A percentile compares a stretch with the other conserved stretches of the same genome.
phyloP scores from a whole-genome alignment of 2,113 vertebrate genomes.

The Atlantisia rogersi region DNA sequence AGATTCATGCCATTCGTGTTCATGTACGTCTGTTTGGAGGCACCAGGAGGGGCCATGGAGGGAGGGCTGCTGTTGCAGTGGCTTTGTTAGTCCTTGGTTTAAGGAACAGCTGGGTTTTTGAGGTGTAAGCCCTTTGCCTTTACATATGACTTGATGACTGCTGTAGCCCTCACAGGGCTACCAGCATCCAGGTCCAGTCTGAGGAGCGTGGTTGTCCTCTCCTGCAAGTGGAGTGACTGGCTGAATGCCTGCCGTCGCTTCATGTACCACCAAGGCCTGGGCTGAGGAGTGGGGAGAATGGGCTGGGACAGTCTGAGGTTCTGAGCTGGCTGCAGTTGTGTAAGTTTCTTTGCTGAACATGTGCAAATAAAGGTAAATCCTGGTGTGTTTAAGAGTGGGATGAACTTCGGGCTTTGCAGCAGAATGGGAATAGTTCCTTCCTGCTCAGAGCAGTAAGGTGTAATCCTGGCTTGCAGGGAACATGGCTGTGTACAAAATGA shows the following conservation, averaged over 20 bases:
- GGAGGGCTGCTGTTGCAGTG: not conserved
- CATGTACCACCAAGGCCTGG: not conserved
- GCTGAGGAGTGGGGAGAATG: not conserved
- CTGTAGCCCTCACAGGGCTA: not conserved
- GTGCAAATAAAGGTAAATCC: not conserved
- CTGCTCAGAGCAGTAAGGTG: no score
- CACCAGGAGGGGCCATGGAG: not conserved
- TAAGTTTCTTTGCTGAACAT: not conserved
- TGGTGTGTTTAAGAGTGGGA: not conserved
- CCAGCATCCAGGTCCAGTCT: not conserved
- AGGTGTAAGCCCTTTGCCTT: not conserved
- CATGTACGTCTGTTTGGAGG: not conserved
- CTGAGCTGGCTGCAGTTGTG: not conserved
- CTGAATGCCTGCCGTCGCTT: not conserved
- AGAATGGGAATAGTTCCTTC: not conserved
- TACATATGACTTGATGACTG: not conserved
- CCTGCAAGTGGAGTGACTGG: not conserved
- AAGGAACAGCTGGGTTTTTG: not conserved
- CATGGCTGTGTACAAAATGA: rapidly evolving
- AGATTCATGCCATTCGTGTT: not conserved
- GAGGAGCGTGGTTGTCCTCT: not conserved
- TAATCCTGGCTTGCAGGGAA: rapidly evolving
- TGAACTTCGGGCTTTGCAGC: not conserved
- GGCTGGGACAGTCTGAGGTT: not conserved
- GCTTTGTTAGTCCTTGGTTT: not conserved